Percentiles rank a stretch among this genome's conserved stretches.
These are phyloP conservation scores for Liposcelis brunnea DNA, from an alignment of 2,888 invertebrate species.

Conservation along the genomic window DNA sequence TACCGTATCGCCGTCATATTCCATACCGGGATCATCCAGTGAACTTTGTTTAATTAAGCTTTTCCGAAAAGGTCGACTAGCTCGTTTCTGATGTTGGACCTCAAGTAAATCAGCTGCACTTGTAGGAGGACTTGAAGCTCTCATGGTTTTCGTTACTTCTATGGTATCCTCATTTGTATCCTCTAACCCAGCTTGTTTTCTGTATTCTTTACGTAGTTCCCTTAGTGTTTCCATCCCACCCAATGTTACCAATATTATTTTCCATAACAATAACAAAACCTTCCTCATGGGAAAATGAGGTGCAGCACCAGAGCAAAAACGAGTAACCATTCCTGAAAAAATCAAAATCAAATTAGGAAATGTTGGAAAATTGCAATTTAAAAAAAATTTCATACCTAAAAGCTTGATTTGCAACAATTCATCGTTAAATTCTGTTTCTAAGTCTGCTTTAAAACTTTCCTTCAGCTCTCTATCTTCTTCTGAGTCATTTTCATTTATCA, in stretches of 20 bases:
- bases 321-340: constrained; percentile 78
- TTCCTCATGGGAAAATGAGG: constrained; percentile 99
- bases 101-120: constrained; percentile 80
- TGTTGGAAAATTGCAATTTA: too few relatives aligned
- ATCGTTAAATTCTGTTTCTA: constrained; percentile 35
- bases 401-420: constrained; percentile 77
- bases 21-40: constrained; percentile 51
- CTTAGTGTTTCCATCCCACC: constrained; percentile 80
- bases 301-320: constrained; percentile 86
- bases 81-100: constrained; percentile 49
- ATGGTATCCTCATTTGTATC: constrained; percentile 81
- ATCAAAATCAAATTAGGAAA: neutral
- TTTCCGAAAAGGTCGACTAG: constrained; percentile 25
- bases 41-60: constrained; percentile 85
- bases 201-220: constrained; percentile 41
- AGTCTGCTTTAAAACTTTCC: constrained; percentile 41
- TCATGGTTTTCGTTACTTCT: constrained; percentile 83
- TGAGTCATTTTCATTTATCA: constrained; percentile 25
- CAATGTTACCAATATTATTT: constrained; percentile 75
- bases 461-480: constrained; percentile 35
- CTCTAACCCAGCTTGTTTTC: constrained; percentile 36
- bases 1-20: constrained; percentile 33
- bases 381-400: neutral
- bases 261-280: constrained; percentile 88
- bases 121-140: constrained; percentile 87